Evolutionary conservation across 2,113 vertebrate species (phyloP), one percentile per base, ranked within the genome.

Genomic region (Phylloscopus whistleri): DNA sequence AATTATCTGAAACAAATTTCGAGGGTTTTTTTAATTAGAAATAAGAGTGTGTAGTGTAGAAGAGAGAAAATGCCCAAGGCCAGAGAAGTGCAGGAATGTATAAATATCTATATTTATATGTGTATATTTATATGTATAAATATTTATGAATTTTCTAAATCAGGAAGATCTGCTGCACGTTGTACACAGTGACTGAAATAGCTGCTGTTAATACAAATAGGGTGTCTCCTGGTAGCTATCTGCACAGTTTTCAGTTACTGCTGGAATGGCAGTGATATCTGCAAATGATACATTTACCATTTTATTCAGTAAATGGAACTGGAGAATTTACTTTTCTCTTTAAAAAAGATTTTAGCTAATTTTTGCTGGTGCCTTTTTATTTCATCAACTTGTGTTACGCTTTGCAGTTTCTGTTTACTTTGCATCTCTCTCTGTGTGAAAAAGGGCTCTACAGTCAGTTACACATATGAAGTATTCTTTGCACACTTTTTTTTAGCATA

Each of bases 81-180:
- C 37, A 84, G 55, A 89, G 63, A 89, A 53, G 46, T 27, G 19
- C 41, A 80, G 31, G 41, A 84, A 37, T 46, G 14, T 37, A 28
- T 51, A 74, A 66, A 58, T 87, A 24, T 23, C 26, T 59, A 37
- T 59, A 56, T 22, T 56, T 56, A 22, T 56, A 58, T 58, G 56
- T 35, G 7, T 58, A 11, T 87, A 41, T 85, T 62, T 79, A 10
- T 44, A 28, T 24, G 9, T 84, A 31, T 58, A 91, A 86, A 78
- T 91, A 87, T 59, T 75, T 87, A 75, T 58, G 49, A 23, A 0
- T 74, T 83, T 84, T 72, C 67, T 59, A 26, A 93, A 74, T 94
- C 22, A 6, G 58, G 72, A 96, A 89, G 59, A 89, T 95, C 80
- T 82, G 37, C 73, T 96, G 35, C 72, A 96, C 66, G 18, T 41